Conservation (phyloP, 2,797 vertebrate genomes). For the Cuniculus paca region DNA sequence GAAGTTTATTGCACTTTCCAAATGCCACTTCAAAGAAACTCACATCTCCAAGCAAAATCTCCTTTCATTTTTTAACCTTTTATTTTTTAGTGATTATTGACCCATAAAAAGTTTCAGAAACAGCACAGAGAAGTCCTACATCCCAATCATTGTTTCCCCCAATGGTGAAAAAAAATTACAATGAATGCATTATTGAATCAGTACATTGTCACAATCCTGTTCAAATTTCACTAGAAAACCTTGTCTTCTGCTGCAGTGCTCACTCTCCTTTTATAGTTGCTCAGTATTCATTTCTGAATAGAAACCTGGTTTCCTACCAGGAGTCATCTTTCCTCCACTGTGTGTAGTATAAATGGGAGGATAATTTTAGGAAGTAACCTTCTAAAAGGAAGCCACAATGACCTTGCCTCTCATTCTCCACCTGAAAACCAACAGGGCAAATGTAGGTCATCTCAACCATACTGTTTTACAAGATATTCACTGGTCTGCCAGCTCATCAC, state of each 20-base stretch:
- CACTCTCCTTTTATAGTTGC: background rate
- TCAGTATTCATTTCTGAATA: background rate
- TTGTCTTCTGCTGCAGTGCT: background rate
- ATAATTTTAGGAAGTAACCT: constrained; percentile 1
- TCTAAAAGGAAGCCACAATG: background rate
- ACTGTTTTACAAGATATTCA: background rate
- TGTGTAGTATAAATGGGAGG: background rate
- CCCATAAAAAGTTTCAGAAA: constrained; percentile 32
- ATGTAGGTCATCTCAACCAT: background rate
- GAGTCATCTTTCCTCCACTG: constrained; percentile 1
- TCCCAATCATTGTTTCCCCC: no score
- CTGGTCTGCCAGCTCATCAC: background rate
- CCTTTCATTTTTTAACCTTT: background rate
- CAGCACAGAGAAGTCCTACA: background rate
- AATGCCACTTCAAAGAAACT: constrained; percentile 2
- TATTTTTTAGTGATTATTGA: background rate
- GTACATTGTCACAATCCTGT: background rate
- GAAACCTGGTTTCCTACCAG: background rate
- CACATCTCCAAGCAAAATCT: background rate
- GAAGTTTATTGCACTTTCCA: background rate
- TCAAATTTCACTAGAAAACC: background rate
- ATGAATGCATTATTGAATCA: background rate
- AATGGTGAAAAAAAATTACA: background rate
- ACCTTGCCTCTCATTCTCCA: background rate
- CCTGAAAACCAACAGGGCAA: background rate